phyloP scores from a whole-genome alignment of 2,797 vertebrate genomes.

The Morus bassanus region DNA sequence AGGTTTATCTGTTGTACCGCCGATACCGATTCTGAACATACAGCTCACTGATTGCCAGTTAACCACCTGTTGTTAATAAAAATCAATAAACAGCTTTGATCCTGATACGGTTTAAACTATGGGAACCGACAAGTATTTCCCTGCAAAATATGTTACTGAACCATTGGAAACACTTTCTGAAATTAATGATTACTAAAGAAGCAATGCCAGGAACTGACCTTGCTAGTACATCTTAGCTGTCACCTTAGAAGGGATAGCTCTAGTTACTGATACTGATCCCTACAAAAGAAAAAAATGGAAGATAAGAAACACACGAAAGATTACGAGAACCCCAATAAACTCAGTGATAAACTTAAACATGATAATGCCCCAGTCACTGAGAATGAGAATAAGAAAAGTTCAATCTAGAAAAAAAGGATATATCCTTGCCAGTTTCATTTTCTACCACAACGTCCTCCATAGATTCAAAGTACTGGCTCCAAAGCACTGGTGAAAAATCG shows the following conservation, averaged over 20 bases:
- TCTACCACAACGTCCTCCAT: constrained; percentile 96
- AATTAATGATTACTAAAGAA: background rate
- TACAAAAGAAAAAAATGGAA: background rate
- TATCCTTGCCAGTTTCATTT: constrained; percentile 92
- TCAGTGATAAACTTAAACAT: background rate
- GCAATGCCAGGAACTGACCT: background rate
- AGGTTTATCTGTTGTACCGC: background rate
- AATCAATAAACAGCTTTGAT: background rate
- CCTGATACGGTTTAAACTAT: background rate
- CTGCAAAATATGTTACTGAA: background rate
- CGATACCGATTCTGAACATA: background rate
- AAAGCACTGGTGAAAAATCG: constrained; percentile 90
- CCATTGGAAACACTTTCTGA: background rate
- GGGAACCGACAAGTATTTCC: background rate
- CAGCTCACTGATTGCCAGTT: background rate
- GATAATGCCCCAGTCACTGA: background rate
- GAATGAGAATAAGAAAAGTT: background rate
- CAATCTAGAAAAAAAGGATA: constrained; percentile 82
- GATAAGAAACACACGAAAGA: background rate
- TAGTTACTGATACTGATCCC: background rate
- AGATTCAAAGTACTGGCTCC: constrained; percentile 97
- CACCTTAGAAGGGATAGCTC: background rate
- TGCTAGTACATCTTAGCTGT: background rate
- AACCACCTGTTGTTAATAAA: background rate
- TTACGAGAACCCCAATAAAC: background rate